Base-by-base conservation (phyloP, 2,797 vertebrate genomes). In the Neomorphus geoffroyi region DNA sequence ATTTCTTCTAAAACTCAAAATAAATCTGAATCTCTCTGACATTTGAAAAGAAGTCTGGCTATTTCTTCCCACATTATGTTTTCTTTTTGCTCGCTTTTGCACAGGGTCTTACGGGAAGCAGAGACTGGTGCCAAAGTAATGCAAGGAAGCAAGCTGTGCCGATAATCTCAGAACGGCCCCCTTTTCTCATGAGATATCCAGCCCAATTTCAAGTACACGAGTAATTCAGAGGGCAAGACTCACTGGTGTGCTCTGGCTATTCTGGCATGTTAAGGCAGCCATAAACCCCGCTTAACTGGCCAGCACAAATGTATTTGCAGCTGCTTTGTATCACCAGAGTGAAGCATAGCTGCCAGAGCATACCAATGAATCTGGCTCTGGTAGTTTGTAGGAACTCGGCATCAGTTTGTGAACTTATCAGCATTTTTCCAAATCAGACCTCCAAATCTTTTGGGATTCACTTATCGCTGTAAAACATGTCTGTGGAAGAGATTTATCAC, bases 51-150 rank as follows among this genome's bases (percentile, higher is more conserved):
- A 96, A 96, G 94, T 92, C 90, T 95, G 92, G 93, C 92, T 93
- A 97, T 94, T 96, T 94, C 94, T 97, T 94, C 71, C 94, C 71
- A 94, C 95, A 94, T 95, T 91, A 92, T 95, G 95, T 95, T 94
- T 95, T 95, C 94, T 93, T 93, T 92, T 91, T 92, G 85, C 93
- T 96, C 23, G 83, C 88, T 95, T 94, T 93, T 95, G 93, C 91
- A 94, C 83, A 48, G 43, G 96, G 90, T 96, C 96, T 95, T 94
- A 93, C 24, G 26, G 80, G 88, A 97, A 96, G 91, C 93, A 88
- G 82, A 81, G 74, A 78, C 64, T 71, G 39, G 74, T 94, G 93
- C 96, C 94, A 96, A 94, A 91, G 94, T 23, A 95, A 88, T 15
- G 88, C 88, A 94, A 64, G 67, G 88, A 84, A 92, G 93, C 93